Percentiles rank a stretch among this genome's conserved stretches.
Conservation (phyloP, 2,113 vertebrate genomes). For the Ivindomyrus marchei region DNA sequence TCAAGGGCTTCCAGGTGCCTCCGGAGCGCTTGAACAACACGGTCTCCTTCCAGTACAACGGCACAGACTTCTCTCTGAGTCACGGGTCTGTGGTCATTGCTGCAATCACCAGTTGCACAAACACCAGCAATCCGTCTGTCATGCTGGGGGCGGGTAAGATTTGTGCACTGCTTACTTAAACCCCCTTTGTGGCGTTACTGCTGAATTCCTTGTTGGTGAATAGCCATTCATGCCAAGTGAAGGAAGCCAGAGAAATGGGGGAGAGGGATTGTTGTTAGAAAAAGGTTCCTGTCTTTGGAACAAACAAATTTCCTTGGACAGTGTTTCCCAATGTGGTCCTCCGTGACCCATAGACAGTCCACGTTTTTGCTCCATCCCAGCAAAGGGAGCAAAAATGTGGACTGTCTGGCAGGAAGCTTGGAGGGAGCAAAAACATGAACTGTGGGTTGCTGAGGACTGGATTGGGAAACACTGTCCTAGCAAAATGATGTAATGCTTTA, state of each 20-base stretch:
- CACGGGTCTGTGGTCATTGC: slow-evolving; percentile 95
- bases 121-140: slow-evolving; percentile 97
- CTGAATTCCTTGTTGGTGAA: background rate
- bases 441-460: background rate
- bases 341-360: too few relatives aligned
- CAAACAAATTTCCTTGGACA: background rate
- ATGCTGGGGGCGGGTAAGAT: slow-evolving; percentile 88
- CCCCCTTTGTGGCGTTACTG: background rate
- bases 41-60: slow-evolving; percentile 71
- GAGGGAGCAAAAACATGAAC: background rate
- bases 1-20: slow-evolving; percentile 89
- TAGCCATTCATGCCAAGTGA: background rate
- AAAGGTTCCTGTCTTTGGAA: background rate
- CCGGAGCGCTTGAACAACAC: slow-evolving; percentile 52
- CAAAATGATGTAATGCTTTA: background rate
- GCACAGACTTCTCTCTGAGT: slow-evolving; percentile 62
- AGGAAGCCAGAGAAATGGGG: background rate
- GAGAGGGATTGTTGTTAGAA: background rate
- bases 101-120: slow-evolving; percentile 97
- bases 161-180: background rate
- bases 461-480: background rate
- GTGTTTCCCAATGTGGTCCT: background rate
- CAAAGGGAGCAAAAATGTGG: background rate
- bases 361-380: too few relatives aligned
- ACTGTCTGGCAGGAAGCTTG: background rate